phyloP scores from a whole-genome alignment of 2,797 vertebrate species.

The Choloepus didactylus region DNA sequence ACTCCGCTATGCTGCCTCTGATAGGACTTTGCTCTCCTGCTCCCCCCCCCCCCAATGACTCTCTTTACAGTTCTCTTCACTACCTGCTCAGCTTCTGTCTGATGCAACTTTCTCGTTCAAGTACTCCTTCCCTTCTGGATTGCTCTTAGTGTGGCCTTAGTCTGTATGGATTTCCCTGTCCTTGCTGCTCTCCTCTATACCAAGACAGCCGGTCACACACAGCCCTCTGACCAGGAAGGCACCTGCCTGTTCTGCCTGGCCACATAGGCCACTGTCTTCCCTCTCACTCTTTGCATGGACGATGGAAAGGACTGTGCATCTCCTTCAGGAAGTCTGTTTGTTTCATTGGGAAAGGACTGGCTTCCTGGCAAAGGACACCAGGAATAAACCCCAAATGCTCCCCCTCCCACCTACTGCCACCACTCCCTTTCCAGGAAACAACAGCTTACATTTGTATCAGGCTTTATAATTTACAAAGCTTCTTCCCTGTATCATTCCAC shows the following conservation, averaged over 20 bases:
- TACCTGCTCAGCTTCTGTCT: neutral
- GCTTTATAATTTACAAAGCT: constrained; percentile 40
- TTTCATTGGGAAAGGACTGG: constrained; percentile 32
- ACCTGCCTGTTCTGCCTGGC: neutral
- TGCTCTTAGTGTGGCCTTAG: neutral
- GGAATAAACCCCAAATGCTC: constrained; percentile 49
- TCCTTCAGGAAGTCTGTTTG: constrained; percentile 40
- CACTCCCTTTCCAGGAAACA: constrained; percentile 57
- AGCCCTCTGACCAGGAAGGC: neutral
- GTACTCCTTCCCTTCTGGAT: neutral
- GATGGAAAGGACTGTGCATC: neutral
- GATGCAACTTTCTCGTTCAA: neutral
- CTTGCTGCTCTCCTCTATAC: neutral
- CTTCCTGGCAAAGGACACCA: constrained; percentile 66
- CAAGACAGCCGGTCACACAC: neutral
- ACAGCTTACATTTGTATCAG: constrained; percentile 45
- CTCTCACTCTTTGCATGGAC: neutral
- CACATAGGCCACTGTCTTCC: neutral
- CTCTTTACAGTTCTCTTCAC: neutral
- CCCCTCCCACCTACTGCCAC: neutral
- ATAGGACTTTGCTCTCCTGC: neutral
- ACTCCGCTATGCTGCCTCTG: neutral
- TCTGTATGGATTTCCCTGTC: neutral
- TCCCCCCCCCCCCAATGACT: no score
- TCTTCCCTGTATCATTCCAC: neutral